phyloP scores from a whole-genome alignment of 1,140 invertebrate genomes.

The Antheraea pernyi region DNA sequence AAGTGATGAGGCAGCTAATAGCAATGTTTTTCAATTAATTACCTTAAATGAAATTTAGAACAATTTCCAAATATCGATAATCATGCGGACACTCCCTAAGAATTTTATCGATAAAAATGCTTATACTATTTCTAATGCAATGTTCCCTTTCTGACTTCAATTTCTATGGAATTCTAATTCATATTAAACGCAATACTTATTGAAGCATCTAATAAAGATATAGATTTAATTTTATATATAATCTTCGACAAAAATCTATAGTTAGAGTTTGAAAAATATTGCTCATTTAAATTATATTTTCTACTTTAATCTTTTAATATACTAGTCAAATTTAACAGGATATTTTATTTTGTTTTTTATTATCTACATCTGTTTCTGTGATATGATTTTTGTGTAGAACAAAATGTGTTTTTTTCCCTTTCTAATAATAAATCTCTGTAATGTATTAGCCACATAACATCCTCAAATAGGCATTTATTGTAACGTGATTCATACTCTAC shows the following conservation, averaged over 20 bases:
- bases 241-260: not conserved
- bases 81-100: not conserved
- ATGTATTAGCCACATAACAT: slow-evolving; percentile 64
- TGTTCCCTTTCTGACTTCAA: not conserved
- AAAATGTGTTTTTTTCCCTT: slow-evolving; percentile 36
- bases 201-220: too few species aligned
- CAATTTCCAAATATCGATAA: not conserved
- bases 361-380: slow-evolving; percentile 47
- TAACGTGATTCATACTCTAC: not conserved
- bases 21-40: not conserved
- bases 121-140: not conserved
- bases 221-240: too few species aligned
- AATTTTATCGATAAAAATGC: not conserved
- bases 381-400: slow-evolving; percentile 62
- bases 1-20: not conserved
- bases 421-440: slow-evolving; percentile 13
- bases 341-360: slow-evolving; percentile 41
- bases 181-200: too few species aligned
- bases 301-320: slow-evolving; percentile 34
- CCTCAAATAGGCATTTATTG: slow-evolving; percentile 39
- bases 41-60: not conserved
- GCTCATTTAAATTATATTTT: slow-evolving; percentile 45
- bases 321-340: slow-evolving; percentile 59
- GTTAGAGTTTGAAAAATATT: slow-evolving; percentile 23
- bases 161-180: not conserved